These are phyloP conservation scores for Manis crassicaudata DNA, from an alignment of 2,797 vertebrate genomes.

Conservation along the genomic window DNA sequence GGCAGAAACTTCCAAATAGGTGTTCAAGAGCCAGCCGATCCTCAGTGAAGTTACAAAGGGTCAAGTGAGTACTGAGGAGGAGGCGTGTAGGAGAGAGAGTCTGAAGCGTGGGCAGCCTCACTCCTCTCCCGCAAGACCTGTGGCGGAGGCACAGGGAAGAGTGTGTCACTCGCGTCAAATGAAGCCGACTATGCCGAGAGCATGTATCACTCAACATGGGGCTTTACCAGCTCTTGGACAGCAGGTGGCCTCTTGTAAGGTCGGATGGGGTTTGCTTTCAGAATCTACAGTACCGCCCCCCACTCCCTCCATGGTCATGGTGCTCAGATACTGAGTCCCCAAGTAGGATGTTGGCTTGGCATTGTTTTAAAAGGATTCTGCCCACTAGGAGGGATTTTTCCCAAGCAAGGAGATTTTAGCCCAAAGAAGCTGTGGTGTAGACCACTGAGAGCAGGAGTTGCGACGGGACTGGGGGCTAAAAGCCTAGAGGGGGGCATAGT, in stretches of 20 bases:
- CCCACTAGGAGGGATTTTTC: neutral
- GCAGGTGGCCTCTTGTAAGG: neutral
- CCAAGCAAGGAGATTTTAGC: neutral
- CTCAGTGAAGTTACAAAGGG: neutral
- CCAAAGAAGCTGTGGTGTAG: neutral
- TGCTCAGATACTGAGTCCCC: neutral
- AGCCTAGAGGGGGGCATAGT: neutral
- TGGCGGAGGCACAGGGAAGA: neutral
- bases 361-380: neutral
- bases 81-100: too few species aligned
- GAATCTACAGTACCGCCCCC: neutral
- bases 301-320: neutral
- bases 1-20: neutral
- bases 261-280: neutral
- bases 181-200: neutral
- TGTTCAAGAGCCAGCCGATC: neutral
- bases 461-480: neutral
- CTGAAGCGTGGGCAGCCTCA: neutral
- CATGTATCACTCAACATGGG: neutral
- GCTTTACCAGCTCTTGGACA: neutral
- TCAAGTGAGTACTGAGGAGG: neutral
- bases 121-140: fast-evolving
- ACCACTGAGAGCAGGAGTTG: neutral
- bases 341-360: neutral
- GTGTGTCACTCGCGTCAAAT: neutral